These are phyloP conservation scores for Neoarius graeffei DNA, from an alignment of 2,113 vertebrate genomes.

Conservation along the genomic window DNA sequence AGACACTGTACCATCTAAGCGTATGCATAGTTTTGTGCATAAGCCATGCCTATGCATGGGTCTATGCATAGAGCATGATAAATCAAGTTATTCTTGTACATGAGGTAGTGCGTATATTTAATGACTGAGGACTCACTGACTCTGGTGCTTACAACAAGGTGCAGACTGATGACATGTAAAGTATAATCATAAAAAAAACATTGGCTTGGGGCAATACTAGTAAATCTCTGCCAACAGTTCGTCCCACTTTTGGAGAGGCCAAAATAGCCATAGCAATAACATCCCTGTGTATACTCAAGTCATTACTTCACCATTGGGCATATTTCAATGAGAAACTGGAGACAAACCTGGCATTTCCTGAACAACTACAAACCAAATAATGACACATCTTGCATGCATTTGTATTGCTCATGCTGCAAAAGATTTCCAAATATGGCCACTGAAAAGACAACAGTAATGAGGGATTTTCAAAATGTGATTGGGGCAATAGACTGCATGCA, in stretches of 20 bases:
- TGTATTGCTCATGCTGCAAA: neutral
- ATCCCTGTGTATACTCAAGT: neutral
- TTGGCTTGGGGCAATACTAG: neutral
- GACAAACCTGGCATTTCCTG: neutral
- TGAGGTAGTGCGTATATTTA: neutral
- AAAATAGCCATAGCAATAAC: constrained; percentile 1
- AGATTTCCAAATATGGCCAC: neutral
- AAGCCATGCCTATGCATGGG: neutral
- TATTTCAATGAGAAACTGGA: neutral
- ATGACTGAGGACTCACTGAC: neutral
- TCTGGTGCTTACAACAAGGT: neutral
- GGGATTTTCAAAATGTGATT: neutral
- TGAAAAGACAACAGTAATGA: neutral
- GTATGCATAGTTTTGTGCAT: neutral
- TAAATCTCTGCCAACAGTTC: neutral
- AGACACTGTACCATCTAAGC: no score
- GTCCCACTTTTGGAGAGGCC: neutral
- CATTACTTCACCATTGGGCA: neutral
- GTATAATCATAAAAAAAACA: neutral
- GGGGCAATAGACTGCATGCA: neutral
- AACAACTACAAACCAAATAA: neutral
- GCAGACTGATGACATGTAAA: neutral
- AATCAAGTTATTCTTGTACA: neutral
- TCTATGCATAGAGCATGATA: neutral
- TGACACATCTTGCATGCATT: neutral